Evolutionary conservation across 2,888 invertebrate genomes (phyloP), one percentile per base, ranked within the genome.

Genomic region (Ennomos erosarius): DNA sequence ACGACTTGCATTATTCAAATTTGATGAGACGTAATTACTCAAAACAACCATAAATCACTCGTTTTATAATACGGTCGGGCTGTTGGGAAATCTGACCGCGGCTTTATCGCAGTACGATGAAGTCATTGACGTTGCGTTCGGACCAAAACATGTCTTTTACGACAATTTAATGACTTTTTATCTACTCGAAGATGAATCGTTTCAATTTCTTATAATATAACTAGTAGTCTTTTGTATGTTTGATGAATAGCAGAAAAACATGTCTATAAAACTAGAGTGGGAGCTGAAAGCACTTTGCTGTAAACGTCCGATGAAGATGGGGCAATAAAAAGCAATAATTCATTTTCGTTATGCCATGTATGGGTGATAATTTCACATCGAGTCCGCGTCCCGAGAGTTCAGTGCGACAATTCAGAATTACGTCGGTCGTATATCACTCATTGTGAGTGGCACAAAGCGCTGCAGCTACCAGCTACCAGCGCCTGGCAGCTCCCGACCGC

Each of bases 1-100:
- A 87, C 81, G 81, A 85, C 82, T 84, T 81, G 82, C 84, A 86
- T 89, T 91, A 91, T 90, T 90, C 86, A 90, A 90, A 90, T 90
- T 90, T 90, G 90, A 92, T 91, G 89, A 87, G 88, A 87, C 87
- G 85, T 89, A 85, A 91, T 91, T 90, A 90, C 84, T 90, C 90
- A 90, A 87, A 90, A 88, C 87, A 88, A 68, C 74, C 78, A 90
- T 92, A 91, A 92, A 91, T 92, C 90, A 91, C 82, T 75, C 69
- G 79, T 78, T 85, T 85, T 86, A 86, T 87, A 88, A 83, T 82
- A 78, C 77, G 79, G 73, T 80, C 83, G 80, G 81, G 78, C 81
- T 79, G 85, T 87, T 86, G 80, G 80, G 84, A 80, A 81, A 81
- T 77, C 79, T 75, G 76, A 79, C 75, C 75, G 75, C 71, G 70